Evolutionary conservation across 1,140 invertebrate genomes (phyloP), one percentile per base, ranked within the genome.

Genomic region (Drosophila ananassae): DNA sequence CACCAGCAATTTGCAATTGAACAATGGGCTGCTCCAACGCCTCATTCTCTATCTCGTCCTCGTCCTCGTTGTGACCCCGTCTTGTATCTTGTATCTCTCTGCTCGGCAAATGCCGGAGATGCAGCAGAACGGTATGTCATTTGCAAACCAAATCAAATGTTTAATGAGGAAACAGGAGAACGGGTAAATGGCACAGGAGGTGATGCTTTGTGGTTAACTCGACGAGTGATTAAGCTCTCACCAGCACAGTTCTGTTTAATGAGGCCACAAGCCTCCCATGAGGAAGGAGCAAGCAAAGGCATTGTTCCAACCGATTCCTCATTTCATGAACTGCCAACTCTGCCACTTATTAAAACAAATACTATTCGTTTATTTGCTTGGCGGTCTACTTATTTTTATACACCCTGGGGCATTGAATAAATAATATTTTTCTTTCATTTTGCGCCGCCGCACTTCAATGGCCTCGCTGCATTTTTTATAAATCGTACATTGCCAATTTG

Each of bases 111-210:
- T 21, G 17, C 12, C 28, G 58, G 58, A 25, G 34, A 41, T 9
- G 41, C 41, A 21, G 41, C 41, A 44, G 41, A 12, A 44, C 13
- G 13, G 13, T 10, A 50, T 34, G 48, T 52, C 39, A 74, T 74
- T 63, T 74, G 72, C 58, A 74, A 64, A 47, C 71, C 72, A 74
- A 74, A 55, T 74, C 59, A 62, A 74, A 57, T 52, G 52, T 55
- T 74, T 74, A 74, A 74, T 74, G 52, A 63, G 37, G 52, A 62
- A 39, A 73, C 58, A 72, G 67, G 60, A 44, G 25, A 59, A 21
- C 13, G 25, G n/a, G n/a, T 21, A 54, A 73, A 61, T 54, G 56
- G 25, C 59, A 21, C 37, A 13, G 52, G 25, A 30, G 17, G 30
- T 34, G 24, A 74, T 64, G 25, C 6, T 34, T 34, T 52, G 58